These are phyloP conservation scores for Choristoneura rosaceana DNA, from an alignment of 2,888 invertebrate genomes.

Conservation along the genomic window DNA sequence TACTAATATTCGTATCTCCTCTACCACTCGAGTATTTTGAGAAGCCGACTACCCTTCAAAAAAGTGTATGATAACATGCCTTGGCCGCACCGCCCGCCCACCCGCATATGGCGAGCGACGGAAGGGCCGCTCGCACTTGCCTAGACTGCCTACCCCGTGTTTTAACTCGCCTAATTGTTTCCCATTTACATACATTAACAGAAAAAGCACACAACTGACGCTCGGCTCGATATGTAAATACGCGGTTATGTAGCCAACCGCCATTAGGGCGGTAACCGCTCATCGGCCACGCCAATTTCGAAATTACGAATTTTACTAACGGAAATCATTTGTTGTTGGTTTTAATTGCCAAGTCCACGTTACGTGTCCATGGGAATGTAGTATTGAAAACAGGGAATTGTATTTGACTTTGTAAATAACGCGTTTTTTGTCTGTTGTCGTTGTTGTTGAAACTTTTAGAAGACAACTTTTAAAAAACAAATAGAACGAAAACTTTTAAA, in stretches of 20 bases:
- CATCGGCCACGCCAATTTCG: slow-evolving; percentile 62
- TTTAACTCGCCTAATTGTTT: slow-evolving; percentile 85
- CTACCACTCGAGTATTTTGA: slow-evolving; percentile 27
- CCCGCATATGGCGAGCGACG: slow-evolving; percentile 75
- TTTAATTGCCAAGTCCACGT: slow-evolving; percentile 63
- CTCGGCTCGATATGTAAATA: slow-evolving; percentile 75
- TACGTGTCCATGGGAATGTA: slow-evolving; percentile 60
- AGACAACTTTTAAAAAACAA: not conserved
- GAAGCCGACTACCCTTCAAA: slow-evolving; percentile 32
- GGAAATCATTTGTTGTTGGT: slow-evolving; percentile 73
- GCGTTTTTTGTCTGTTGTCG: not conserved
- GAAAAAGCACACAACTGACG: slow-evolving; percentile 81
- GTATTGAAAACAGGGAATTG: slow-evolving; percentile 35
- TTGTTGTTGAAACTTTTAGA: no score
- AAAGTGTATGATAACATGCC: slow-evolving; percentile 34
- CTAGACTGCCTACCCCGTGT: slow-evolving; percentile 84
- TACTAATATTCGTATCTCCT: slow-evolving; percentile 24
- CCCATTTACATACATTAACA: slow-evolving; percentile 84
- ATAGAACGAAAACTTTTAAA: no score
- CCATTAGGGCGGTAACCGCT: slow-evolving; percentile 60
- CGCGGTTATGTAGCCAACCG: slow-evolving; percentile 61
- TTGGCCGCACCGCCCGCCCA: slow-evolving; percentile 67
- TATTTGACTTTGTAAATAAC: not conserved
- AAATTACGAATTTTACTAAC: slow-evolving; percentile 71
- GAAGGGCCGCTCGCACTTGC: slow-evolving; percentile 79